Conservation (phyloP, 2,113 vertebrate species). For the Muntiacus muntjak region DNA sequence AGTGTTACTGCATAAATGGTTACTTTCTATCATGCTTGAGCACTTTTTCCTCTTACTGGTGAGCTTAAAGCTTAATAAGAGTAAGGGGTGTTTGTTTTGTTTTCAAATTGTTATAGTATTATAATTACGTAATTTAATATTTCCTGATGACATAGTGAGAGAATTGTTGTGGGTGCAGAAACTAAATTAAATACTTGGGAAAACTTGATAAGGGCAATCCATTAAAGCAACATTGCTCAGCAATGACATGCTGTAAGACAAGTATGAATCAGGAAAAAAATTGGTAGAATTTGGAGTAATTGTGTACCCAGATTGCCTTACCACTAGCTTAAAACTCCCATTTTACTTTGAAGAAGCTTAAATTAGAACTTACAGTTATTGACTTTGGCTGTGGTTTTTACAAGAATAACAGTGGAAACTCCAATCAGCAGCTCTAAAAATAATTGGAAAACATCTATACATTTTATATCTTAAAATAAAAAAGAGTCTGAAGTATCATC, state of each 20-base stretch:
- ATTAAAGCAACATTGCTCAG: neutral
- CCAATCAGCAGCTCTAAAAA: neutral
- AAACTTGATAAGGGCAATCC: neutral
- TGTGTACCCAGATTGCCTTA: neutral
- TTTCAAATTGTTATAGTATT: neutral
- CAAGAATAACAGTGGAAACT: neutral
- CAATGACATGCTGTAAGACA: neutral
- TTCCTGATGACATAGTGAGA: neutral
- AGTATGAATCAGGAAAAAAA: neutral
- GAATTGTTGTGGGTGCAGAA: neutral
- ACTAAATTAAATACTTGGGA: neutral
- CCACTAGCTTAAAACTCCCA: neutral
- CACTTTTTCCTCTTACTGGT: neutral
- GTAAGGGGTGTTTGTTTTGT: neutral
- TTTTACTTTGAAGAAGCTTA: conserved; percentile 8
- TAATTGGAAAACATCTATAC: neutral
- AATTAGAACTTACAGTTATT: neutral
- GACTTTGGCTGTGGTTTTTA: neutral
- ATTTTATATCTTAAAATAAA: neutral
- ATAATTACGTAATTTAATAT: neutral
- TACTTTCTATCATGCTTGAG: neutral
- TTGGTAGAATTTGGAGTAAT: neutral
- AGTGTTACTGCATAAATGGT: neutral
- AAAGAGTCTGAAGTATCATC: neutral
- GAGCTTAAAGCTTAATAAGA: neutral